These are phyloP conservation scores for Fregata magnificens DNA, from an alignment of 2,113 vertebrate genomes.

Conservation along the genomic window DNA sequence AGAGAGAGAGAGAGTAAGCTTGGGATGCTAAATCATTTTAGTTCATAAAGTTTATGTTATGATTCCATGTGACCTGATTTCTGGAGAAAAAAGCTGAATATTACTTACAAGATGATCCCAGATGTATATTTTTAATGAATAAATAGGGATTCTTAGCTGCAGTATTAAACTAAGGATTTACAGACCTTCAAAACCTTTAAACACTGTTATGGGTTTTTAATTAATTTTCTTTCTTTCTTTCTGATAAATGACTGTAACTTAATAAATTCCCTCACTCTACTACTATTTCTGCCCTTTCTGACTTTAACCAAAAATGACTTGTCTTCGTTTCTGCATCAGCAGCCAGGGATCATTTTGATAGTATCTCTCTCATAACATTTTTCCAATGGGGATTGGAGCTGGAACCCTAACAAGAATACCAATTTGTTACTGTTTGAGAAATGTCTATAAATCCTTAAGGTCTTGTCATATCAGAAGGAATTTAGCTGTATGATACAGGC, in stretches of 20 bases:
- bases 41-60: not conserved
- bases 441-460: constrained; percentile 51
- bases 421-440: constrained; percentile 48
- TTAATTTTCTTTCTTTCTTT: not conserved
- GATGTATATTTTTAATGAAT: not conserved
- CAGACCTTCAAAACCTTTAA: not conserved
- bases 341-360: not conserved
- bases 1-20: not conserved
- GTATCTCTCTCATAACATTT: not conserved
- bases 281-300: not conserved
- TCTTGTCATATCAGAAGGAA: constrained; percentile 53
- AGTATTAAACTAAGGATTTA: not conserved
- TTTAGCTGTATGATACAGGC: constrained; percentile 12
- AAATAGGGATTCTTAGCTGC: not conserved
- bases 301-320: constrained; percentile 22
- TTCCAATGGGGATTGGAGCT: constrained; percentile 8
- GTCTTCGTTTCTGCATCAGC: constrained; percentile 32
- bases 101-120: not conserved
- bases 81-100: not conserved
- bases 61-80: not conserved
- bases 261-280: not conserved
- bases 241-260: not conserved
- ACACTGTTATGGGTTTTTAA: not conserved
- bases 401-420: constrained; percentile 19
- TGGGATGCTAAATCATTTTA: not conserved